Evolutionary conservation across 2,888 invertebrate species (phyloP).

Genomic region (Boloria selene): DNA sequence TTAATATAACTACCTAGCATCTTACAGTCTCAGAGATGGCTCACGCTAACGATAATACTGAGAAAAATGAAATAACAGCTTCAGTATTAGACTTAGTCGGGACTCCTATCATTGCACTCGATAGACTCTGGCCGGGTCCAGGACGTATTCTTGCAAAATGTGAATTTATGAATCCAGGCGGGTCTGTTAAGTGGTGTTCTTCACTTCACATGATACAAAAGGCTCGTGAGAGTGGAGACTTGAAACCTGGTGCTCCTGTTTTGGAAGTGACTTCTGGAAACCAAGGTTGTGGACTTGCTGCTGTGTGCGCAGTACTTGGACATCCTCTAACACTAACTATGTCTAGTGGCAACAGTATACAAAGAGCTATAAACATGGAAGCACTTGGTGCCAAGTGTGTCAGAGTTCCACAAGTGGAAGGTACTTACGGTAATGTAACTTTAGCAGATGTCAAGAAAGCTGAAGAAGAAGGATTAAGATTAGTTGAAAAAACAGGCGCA

Average conservation of each 20-base stretch:
- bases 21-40: conserved; percentile 29
- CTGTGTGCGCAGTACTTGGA: conserved; percentile 70
- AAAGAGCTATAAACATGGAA: conserved; percentile 75
- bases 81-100: conserved; percentile 75
- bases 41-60: conserved; percentile 47
- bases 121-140: conserved; percentile 68
- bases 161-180: conserved; percentile 77
- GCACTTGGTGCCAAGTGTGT: conserved; percentile 72
- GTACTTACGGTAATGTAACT: conserved; percentile 72
- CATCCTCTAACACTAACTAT: conserved; percentile 72
- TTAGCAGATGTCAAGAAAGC: conserved; percentile 66
- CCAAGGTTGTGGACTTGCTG: conserved; percentile 74
- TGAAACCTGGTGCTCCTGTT: conserved; percentile 64
- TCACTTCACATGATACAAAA: conserved; percentile 66
- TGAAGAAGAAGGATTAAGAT: conserved; percentile 59
- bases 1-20: conserved; percentile 28
- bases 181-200: conserved; percentile 72
- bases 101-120: conserved; percentile 73
- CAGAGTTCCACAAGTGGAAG: conserved; percentile 72
- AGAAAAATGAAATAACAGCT: conserved; percentile 63
- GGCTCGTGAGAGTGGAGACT: conserved; percentile 57
- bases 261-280: conserved; percentile 75
- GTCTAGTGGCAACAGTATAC: conserved; percentile 74
- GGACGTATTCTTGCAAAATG: conserved; percentile 74
- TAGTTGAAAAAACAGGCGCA: conserved; percentile 62